A percentile compares a stretch with the other conserved stretches of the same genome.
These are phyloP conservation scores for Sus scrofa DNA, from an alignment of 2,113 vertebrate genomes.

Conservation along the genomic window T2T-Sscrofa CM000819.6:30925501-30926000, in stretches of 20 bases:
- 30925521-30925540: not conserved
- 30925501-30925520: not conserved
- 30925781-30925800: no score
- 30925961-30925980: not conserved
- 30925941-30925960: not conserved
- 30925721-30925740: not conserved
- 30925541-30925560: not conserved
- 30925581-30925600: not conserved
- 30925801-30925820: no score
- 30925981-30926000: not conserved
- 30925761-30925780: not conserved
- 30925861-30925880: not conserved
- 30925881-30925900: not conserved
- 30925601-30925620: not conserved
- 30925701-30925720: not conserved
- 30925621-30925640: not conserved
- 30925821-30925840: no score
- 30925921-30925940: not conserved
- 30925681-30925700: not conserved
- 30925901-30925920: not conserved
- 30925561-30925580: not conserved
- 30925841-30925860: not conserved
- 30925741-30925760: not conserved
- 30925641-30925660: not conserved
- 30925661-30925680: not conserved